Conservation (phyloP, 2,888 invertebrate species). For the Xylocampa areola region DNA sequence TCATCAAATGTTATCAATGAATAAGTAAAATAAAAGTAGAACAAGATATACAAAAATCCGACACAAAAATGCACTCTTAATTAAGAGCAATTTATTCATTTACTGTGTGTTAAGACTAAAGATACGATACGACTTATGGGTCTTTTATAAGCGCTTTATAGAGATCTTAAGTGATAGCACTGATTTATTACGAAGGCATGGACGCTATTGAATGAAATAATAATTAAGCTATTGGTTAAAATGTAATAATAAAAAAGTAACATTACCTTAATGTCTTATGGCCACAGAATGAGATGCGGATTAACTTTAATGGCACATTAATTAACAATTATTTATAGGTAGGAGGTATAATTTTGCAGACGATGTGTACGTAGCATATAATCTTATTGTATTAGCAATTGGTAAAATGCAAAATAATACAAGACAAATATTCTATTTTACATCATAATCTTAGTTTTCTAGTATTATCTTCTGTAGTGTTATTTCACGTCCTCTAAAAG, state of each 20-base stretch:
- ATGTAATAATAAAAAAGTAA: slow-evolving; percentile 22
- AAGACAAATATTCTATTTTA: too few species aligned
- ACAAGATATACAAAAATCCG: slow-evolving; percentile 7
- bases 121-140: slow-evolving; percentile 71
- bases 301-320: too few species aligned
- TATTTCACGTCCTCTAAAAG: too few species aligned
- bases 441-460: too few species aligned
- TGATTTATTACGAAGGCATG: slow-evolving; percentile 46
- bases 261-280: slow-evolving; percentile 8
- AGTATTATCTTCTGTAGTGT: too few species aligned
- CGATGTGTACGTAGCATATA: too few species aligned
- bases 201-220: slow-evolving; percentile 42
- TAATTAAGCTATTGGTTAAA: slow-evolving; percentile 37
- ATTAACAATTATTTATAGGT: too few species aligned
- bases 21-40: neutral
- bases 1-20: slow-evolving; percentile 6
- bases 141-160: slow-evolving; percentile 66
- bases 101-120: slow-evolving; percentile 59
- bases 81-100: slow-evolving; percentile 62
- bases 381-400: too few species aligned
- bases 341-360: too few species aligned
- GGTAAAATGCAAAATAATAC: too few species aligned
- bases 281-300: too few species aligned
- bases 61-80: slow-evolving; percentile 52
- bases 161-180: slow-evolving; percentile 58